Evolutionary conservation across 2,797 vertebrate species (phyloP).

Genomic region (Acanthopagrus latus): DNA sequence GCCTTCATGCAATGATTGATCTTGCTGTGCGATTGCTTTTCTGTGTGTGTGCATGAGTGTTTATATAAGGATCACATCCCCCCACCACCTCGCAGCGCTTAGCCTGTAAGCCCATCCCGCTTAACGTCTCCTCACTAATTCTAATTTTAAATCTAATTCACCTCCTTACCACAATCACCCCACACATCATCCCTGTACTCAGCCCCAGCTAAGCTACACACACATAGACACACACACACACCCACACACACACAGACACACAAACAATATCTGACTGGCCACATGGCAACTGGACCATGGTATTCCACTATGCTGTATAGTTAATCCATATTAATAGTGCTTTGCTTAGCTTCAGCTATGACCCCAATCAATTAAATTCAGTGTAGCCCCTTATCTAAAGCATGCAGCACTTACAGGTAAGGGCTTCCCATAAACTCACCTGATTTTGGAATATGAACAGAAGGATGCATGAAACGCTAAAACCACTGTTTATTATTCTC

Average conservation of each 20-base stretch:
- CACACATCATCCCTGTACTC: constrained; percentile 69
- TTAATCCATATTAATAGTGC: constrained; percentile 69
- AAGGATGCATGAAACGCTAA: constrained; percentile 24
- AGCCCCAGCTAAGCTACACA: constrained; percentile 51
- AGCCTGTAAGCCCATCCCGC: constrained; percentile 77
- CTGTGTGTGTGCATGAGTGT: constrained; percentile 23
- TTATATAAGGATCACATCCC: constrained; percentile 61
- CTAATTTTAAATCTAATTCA: constrained; percentile 81
- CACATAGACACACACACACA: constrained; percentile 30
- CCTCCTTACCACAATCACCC: constrained; percentile 78
- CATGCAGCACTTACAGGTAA: constrained; percentile 41
- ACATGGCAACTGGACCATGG: constrained; percentile 47
- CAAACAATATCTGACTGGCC: constrained; percentile 51
- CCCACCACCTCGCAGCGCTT: constrained; percentile 54
- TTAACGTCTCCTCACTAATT: constrained; percentile 77
- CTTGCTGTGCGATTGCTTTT: neutral
- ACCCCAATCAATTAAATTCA: constrained; percentile 60
- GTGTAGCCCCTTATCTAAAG: constrained; percentile 25
- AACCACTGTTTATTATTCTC: constrained; percentile 36
- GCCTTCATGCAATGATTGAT: constrained; percentile 43
- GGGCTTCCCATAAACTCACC: constrained; percentile 19
- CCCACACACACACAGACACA: constrained; percentile 35
- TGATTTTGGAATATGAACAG: constrained; percentile 17
- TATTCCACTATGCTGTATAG: constrained; percentile 52
- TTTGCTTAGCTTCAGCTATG: constrained; percentile 53